Evolutionary conservation across 2,797 vertebrate species (phyloP).

Genomic region (Phoebastria nigripes): DNA sequence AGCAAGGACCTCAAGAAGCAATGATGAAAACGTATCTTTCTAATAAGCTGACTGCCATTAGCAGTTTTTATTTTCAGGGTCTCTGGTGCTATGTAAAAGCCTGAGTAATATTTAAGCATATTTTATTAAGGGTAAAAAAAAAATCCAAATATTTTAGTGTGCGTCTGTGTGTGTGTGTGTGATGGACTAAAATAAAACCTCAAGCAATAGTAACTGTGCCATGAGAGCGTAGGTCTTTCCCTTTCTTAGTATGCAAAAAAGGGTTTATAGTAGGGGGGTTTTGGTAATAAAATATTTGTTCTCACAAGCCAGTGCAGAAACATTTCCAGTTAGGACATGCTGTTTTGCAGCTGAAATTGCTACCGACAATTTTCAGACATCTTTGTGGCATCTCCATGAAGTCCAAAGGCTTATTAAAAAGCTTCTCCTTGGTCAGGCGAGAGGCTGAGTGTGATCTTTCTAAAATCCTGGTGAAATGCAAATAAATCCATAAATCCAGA

Average conservation of each 20-base stretch:
- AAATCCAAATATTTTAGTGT: not conserved
- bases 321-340: not conserved
- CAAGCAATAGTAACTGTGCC: not conserved
- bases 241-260: not conserved
- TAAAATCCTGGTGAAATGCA: not conserved
- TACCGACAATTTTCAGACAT: not conserved
- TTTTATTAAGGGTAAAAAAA: not conserved
- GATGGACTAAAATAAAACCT: not conserved
- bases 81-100: not conserved
- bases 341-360: not conserved
- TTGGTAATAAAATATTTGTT: not conserved
- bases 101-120: conserved; percentile 16
- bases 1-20: not conserved
- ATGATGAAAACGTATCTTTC: not conserved
- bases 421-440: not conserved
- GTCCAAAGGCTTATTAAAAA: not conserved
- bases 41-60: conserved; percentile 6
- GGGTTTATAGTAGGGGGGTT: rapidly evolving
- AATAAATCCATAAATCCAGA: not conserved
- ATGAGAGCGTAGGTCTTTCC: not conserved
- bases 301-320: not conserved
- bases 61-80: not conserved
- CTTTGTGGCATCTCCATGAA: not conserved
- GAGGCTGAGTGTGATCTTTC: not conserved
- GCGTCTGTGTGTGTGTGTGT: not conserved